A percentile compares a stretch with the other conserved stretches of the same genome.
Evolutionary conservation across 2,113 vertebrate genomes (phyloP).

Genomic region (Rana temporaria): DNA sequence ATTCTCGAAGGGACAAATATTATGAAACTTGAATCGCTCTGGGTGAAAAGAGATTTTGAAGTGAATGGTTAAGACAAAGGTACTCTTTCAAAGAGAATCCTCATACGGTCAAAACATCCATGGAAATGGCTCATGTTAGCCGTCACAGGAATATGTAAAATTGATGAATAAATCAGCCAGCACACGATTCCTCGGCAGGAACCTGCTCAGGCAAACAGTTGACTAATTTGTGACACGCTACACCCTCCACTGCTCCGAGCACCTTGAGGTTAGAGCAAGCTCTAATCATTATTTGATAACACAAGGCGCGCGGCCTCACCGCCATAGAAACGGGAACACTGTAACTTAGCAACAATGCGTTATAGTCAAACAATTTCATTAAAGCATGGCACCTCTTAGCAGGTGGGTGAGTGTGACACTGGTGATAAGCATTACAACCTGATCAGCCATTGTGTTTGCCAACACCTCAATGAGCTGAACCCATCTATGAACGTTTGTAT

Average conservation of each 20-base stretch:
- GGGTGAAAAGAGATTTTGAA: too few species aligned
- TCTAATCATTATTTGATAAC: slow-evolving; percentile 99
- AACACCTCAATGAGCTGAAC: slow-evolving; percentile 97
- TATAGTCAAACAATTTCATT: slow-evolving; percentile 99
- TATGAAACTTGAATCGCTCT: too few species aligned
- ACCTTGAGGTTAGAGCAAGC: slow-evolving; percentile 95
- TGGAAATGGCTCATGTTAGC: slow-evolving; percentile 18
- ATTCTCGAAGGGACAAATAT: too few species aligned
- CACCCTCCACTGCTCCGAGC: slow-evolving; percentile 86
- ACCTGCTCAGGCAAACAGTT: slow-evolving; percentile 84
- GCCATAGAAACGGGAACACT: slow-evolving; percentile 85
- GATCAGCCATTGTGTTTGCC: slow-evolving; percentile 96
- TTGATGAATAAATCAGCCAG: slow-evolving; percentile 61
- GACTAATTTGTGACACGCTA: slow-evolving; percentile 85
- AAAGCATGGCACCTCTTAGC: slow-evolving; percentile 99
- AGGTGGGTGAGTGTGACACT: slow-evolving; percentile 97
- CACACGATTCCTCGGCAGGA: slow-evolving; percentile 72
- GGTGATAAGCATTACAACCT: slow-evolving; percentile 98
- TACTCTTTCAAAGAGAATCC: background rate
- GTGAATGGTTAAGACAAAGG: slow-evolving; percentile 20
- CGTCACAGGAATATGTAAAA: slow-evolving; percentile 59
- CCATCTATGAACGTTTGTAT: slow-evolving; percentile 94
- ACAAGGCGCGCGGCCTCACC: slow-evolving; percentile 90
- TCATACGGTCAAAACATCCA: slow-evolving; percentile 10
- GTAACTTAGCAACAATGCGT: slow-evolving; percentile 98